These are phyloP conservation scores for Venustaconcha ellipsiformis DNA, from an alignment of 1,140 invertebrate species.

Conservation along the genomic window DNA sequence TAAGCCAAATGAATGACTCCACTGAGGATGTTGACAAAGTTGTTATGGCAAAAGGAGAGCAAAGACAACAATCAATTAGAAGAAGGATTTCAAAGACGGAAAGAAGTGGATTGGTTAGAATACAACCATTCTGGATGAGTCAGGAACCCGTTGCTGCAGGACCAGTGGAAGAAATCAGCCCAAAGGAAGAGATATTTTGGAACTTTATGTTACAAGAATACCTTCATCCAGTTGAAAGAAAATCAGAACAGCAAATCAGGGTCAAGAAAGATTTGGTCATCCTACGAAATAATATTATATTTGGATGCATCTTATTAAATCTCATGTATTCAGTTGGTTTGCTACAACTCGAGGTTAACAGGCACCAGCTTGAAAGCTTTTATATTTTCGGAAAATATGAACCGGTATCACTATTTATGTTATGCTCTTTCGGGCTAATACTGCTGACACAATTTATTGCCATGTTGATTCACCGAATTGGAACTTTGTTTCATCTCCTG, in stretches of 20 bases:
- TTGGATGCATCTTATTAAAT: slow-evolving; percentile 57
- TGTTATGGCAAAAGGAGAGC: too few species aligned
- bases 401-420: slow-evolving; percentile 39
- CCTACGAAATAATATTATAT: slow-evolving; percentile 54
- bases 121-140: too few species aligned
- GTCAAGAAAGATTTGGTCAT: slow-evolving; percentile 61
- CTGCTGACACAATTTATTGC: slow-evolving; percentile 68
- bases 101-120: too few species aligned
- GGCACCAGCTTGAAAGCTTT: slow-evolving; percentile 19
- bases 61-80: too few species aligned
- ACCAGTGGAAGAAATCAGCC: not conserved
- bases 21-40: too few species aligned
- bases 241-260: slow-evolving; percentile 40
- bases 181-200: slow-evolving; percentile 28
- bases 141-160: not conserved
- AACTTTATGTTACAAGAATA: slow-evolving; percentile 45
- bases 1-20: too few species aligned
- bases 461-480: slow-evolving; percentile 78
- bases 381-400: slow-evolving; percentile 33
- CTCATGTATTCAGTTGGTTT: slow-evolving; percentile 58
- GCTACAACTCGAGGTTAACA: slow-evolving; percentile 48
- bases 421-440: slow-evolving; percentile 67
- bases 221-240: slow-evolving; percentile 43
- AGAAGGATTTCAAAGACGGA: too few species aligned
- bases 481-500: slow-evolving; percentile 96